Conservation (phyloP, 2,888 invertebrate genomes). For the Habroteleia sp. region DNA sequence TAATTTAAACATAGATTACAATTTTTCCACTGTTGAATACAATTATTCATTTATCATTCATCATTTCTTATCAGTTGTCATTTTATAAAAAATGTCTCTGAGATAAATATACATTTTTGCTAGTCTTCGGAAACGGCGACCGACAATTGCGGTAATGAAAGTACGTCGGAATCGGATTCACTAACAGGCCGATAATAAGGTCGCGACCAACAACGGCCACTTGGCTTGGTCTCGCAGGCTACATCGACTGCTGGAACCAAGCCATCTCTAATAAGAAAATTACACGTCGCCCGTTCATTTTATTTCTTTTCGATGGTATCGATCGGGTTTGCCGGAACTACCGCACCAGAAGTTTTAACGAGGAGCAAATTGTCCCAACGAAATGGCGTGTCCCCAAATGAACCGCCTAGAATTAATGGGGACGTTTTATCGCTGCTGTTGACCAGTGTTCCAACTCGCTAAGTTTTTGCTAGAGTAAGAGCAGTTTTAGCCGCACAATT, state of each 20-base stretch:
- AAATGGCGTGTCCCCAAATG: constrained; percentile 17
- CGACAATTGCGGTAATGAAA: constrained; percentile 18
- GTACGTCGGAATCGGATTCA: constrained; percentile 11
- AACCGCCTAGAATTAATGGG: constrained; percentile 18
- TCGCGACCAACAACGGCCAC: constrained; percentile 35
- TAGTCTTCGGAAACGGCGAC: constrained; percentile 5
- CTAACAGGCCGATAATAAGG: constrained; percentile 46
- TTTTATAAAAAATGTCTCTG: too few species aligned
- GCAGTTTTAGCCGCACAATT: too few species aligned
- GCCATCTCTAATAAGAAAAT: constrained; percentile 62
- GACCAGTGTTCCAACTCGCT: background rate
- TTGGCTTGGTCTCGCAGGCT: constrained; percentile 27
- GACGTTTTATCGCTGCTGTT: background rate
- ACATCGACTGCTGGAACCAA: constrained; percentile 47
- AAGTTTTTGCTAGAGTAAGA: too few species aligned
- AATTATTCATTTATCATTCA: too few species aligned
- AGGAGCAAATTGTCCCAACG: constrained; percentile 44
- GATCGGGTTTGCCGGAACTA: constrained; percentile 33
- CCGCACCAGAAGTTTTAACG: constrained; percentile 46
- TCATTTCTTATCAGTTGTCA: background rate
- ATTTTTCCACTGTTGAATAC: too few species aligned
- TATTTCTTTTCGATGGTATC: constrained; percentile 52
- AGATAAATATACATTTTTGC: too few species aligned
- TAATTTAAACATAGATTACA: too few species aligned
- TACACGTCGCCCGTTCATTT: constrained; percentile 49